Percentiles rank a stretch among this genome's conserved stretches.
Conservation (phyloP, 2,888 invertebrate species). For the Opisthograptis luteolata region DNA sequence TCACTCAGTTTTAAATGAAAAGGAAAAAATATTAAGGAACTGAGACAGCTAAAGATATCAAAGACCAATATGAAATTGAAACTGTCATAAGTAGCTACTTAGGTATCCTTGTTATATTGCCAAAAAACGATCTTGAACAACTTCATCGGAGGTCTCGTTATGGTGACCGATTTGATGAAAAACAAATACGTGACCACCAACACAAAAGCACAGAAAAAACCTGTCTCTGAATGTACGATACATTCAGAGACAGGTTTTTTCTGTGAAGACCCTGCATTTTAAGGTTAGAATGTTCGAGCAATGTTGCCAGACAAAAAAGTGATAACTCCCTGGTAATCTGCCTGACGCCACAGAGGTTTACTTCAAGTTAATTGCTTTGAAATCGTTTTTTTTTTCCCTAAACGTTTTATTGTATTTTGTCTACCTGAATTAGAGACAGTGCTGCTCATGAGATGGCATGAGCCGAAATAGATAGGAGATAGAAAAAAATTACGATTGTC, state of each 20-base stretch:
- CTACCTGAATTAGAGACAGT: conserved; percentile 80
- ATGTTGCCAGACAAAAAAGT: conserved; percentile 61
- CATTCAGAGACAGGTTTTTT: too few relatives aligned
- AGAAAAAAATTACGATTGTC: conserved; percentile 59
- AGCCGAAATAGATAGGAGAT: conserved; percentile 57
- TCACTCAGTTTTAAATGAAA: too few relatives aligned
- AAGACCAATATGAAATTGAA: too few relatives aligned
- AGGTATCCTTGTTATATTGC: too few relatives aligned
- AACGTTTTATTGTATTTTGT: conserved; percentile 75
- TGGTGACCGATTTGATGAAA: conserved; percentile 75
- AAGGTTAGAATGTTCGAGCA: conserved; percentile 38
- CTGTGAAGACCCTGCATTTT: conserved; percentile 38
- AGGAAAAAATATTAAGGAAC: too few relatives aligned
- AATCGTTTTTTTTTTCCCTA: conserved; percentile 69
- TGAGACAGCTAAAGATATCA: too few relatives aligned
- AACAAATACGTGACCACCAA: conserved; percentile 79
- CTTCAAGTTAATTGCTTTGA: conserved; percentile 78
- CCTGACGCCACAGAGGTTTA: conserved; percentile 79
- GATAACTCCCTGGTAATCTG: conserved; percentile 81
- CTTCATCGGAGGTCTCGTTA: conserved; percentile 67
- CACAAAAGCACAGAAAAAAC: conserved; percentile 38
- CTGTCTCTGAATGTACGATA: conserved; percentile 38
- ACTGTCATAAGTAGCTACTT: too few relatives aligned
- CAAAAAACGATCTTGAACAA: conserved; percentile 44
- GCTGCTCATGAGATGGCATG: too few relatives aligned